These are phyloP conservation scores for Scolanthus callimorphus DNA, from an alignment of 92 coral and sea anemone species.

Conservation along the genomic window DNA sequence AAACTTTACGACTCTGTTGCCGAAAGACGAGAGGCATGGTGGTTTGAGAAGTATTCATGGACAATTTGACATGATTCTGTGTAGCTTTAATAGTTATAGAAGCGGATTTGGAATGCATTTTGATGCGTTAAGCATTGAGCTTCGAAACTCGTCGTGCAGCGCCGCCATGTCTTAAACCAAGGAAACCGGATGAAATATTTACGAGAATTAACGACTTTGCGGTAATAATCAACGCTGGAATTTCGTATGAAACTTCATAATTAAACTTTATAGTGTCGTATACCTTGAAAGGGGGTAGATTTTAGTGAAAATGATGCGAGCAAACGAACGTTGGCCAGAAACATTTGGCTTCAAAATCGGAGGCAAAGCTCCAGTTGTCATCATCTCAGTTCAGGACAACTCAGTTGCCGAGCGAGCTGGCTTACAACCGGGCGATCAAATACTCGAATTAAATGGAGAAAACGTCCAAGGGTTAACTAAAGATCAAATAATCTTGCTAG, in stretches of 20 bases:
- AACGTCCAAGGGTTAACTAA: conserved; percentile 85
- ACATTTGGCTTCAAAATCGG: conserved; percentile 90
- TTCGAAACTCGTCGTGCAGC: no score
- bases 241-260: not conserved
- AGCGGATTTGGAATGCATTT: no score
- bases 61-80: no score
- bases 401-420: conserved; percentile 97
- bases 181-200: conserved; percentile 5
- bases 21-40: no score
- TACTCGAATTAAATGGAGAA: conserved; percentile 91
- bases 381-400: conserved; percentile 78
- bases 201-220: conserved; percentile 12
- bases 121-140: no score
- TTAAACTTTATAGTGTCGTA: not conserved
- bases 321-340: conserved; percentile 97
- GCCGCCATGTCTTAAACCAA: conserved; percentile 11
- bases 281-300: no score
- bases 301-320: conserved; percentile 35
- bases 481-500: conserved; percentile 76
- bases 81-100: no score
- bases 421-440: conserved; percentile 95
- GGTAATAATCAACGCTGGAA: not conserved
- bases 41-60: no score
- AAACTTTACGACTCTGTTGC: no score
- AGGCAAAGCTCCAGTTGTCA: conserved; percentile 96